Evolutionary conservation across 1,140 invertebrate species (phyloP).

Genomic region (Danaus plexippus): DNA sequence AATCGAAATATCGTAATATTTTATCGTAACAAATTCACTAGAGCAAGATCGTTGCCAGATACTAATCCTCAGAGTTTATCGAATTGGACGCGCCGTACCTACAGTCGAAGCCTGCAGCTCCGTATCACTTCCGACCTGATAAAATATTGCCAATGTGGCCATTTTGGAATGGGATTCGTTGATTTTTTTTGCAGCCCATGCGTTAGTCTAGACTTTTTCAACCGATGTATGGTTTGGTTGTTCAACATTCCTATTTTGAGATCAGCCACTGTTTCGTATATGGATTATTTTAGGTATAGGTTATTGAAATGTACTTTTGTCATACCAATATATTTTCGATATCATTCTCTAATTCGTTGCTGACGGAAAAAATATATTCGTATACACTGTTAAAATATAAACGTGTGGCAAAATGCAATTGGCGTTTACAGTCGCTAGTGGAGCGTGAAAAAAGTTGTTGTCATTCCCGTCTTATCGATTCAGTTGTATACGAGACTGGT

Average conservation of each 20-base stretch:
- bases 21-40: constrained; percentile 19
- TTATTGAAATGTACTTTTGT: background rate
- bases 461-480: constrained; percentile 17
- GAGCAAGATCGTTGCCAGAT: constrained; percentile 21
- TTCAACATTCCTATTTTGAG: too few relatives aligned
- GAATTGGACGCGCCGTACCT: constrained; percentile 13
- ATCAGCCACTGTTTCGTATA: too few relatives aligned
- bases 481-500: too few relatives aligned
- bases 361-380: too few relatives aligned
- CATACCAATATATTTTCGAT: constrained; percentile 1
- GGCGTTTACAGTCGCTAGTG: constrained; percentile 16
- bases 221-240: too few relatives aligned
- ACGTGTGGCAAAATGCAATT: constrained; percentile 21
- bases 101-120: constrained; percentile 10
- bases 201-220: too few relatives aligned
- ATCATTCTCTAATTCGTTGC: too few relatives aligned
- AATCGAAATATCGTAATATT: constrained; percentile 9
- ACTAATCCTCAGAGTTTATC: constrained; percentile 20
- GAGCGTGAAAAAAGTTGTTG: constrained; percentile 34
- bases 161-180: constrained; percentile 6
- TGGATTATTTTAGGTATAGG: background rate
- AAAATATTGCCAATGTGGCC: constrained; percentile 8
- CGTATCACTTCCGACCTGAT: constrained; percentile 13
- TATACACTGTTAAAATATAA: constrained; percentile 23
- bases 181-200: background rate